phyloP scores from a whole-genome alignment of 2,113 vertebrate species.

The Notarius quadriscutis region DNA sequence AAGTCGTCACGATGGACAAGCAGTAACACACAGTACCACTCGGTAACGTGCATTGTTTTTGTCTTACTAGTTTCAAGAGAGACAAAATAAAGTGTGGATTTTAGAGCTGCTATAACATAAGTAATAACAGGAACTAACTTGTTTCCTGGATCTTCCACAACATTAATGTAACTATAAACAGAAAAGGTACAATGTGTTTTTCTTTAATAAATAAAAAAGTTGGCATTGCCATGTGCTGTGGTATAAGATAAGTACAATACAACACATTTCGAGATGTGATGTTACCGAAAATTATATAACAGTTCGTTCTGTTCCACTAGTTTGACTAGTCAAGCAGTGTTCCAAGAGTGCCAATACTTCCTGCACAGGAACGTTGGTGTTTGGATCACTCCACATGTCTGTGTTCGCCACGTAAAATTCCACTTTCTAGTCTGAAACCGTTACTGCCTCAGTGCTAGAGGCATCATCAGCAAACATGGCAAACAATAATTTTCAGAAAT shows the following conservation, averaged over 20 bases:
- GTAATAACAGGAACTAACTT: neutral
- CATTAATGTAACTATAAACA: neutral
- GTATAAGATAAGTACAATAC: neutral
- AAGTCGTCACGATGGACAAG: neutral
- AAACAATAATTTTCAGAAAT: too few species aligned
- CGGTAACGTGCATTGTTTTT: neutral
- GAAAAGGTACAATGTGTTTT: neutral
- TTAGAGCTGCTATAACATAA: neutral
- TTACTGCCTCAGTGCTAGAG: too few species aligned
- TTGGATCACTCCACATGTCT: too few species aligned
- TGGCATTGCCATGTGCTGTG: neutral
- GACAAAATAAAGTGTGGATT: too few species aligned
- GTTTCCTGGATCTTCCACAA: neutral
- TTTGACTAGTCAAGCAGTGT: too few species aligned
- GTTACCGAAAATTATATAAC: neutral
- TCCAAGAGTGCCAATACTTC: too few species aligned
- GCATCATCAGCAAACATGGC: too few species aligned
- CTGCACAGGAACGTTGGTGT: too few species aligned
- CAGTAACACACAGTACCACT: too few species aligned
- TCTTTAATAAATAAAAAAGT: too few species aligned
- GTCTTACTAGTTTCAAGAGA: neutral
- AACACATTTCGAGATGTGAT: neutral
- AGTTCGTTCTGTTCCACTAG: neutral
- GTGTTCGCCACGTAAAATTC: too few species aligned
- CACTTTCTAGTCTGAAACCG: too few species aligned